Conservation (phyloP, 2,113 vertebrate species). For the Hiodon tergisus region DNA sequence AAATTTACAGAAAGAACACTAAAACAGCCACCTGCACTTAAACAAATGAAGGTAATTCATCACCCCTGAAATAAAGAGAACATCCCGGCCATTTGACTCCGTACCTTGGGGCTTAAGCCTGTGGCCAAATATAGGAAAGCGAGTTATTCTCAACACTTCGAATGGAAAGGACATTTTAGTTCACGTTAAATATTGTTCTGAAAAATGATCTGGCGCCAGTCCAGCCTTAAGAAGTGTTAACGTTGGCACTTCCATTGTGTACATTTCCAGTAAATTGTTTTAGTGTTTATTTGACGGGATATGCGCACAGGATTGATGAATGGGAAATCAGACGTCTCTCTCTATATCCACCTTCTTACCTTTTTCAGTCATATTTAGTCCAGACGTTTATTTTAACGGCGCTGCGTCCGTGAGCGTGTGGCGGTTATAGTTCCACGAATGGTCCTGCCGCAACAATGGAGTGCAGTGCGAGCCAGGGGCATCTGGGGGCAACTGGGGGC, state of each 20-base stretch:
- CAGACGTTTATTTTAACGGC: constrained; percentile 15
- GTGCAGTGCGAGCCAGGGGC: no score
- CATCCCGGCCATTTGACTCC: constrained; percentile 66
- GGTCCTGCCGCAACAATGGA: no score
- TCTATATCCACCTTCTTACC: constrained; percentile 62
- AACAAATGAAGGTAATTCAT: constrained; percentile 81
- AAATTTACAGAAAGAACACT: constrained; percentile 85
- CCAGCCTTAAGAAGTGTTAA: constrained; percentile 86
- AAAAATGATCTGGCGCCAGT: constrained; percentile 71
- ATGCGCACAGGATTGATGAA: constrained; percentile 83
- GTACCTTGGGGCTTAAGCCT: constrained; percentile 59
- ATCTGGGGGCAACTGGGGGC: no score
- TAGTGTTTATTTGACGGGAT: constrained; percentile 87
- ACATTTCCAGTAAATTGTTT: constrained; percentile 87
- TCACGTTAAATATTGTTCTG: constrained; percentile 81
- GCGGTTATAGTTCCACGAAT: not conserved
- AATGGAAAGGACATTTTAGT: constrained; percentile 79
- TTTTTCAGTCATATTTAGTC: constrained; percentile 84
- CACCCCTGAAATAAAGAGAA: constrained; percentile 73
- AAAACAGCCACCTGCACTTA: constrained; percentile 81
- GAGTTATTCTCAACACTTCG: constrained; percentile 74
- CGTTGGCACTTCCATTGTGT: constrained; percentile 87
- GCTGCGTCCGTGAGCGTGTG: not conserved
- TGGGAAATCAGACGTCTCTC: constrained; percentile 73
- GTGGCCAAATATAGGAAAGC: constrained; percentile 89